Evolutionary conservation across 2,113 vertebrate genomes (phyloP), one percentile per base, ranked within the genome.

Genomic region (Paralichthys olivaceus): DNA sequence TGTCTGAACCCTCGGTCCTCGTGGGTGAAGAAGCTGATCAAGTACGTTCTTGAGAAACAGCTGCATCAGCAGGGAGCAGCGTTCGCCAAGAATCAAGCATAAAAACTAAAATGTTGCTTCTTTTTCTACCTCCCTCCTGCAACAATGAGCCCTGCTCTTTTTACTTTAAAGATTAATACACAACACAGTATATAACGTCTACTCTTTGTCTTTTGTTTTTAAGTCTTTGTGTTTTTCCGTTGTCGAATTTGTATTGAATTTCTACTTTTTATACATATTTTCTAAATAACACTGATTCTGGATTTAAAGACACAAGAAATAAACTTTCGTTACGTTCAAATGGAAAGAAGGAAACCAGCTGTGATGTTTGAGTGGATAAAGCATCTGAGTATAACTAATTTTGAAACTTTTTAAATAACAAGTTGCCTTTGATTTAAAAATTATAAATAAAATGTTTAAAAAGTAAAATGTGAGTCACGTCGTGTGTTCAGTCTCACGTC

Each of bases 11-110:
- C 90, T n/a, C 76, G 25, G 0, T 88, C 90, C 0, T 1, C 59
- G 3, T 95, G 93, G 94, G 94, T 95, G 75, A 91, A 90, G 76
- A 94, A 89, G 65, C 83, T 94, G n/a, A 37, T 94, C 34, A 72
- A 62, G 0, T 94, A 91, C 29, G 75, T 94, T 17, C 80, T 93
- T 17, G 78, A 91, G 53, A 93, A 67, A 40, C 76, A 93, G 4
- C 23, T 67, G 0, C 25, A 37, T 1, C 65, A 56, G 37, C 19
- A 78, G 32, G 19, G 0, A 5, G 34, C 1, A 4, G 13, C 57
- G 0, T 4, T 11, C 22, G n/a, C 55, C 0, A 81, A 75, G 25
- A 69, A 43, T 1, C 5, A 7, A 7, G 29, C 5, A 0, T 63
- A n/a, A 51, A 3, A 49, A 19, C 45, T 4, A 1, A 7, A n/a